Base-by-base conservation (phyloP, 2,797 vertebrate species). In the Sebastes itinus region DNA sequence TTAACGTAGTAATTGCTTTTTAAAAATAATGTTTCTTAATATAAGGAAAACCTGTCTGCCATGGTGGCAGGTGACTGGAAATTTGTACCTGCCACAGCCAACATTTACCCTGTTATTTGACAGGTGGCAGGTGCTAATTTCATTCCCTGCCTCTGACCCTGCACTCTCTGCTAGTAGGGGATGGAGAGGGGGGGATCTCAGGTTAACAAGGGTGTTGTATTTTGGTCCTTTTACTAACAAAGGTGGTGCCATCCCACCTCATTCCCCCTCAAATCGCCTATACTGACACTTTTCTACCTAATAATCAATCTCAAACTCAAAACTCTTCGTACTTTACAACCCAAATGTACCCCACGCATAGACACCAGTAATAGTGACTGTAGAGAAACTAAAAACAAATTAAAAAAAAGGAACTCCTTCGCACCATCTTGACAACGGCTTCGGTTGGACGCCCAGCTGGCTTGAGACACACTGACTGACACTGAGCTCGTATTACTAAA, bases 301-400 rank as follows among this genome's bases (percentile, higher is more conserved):
- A 68, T 30, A 5, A 4, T 64, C 9, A 28, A 23, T 64, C 10
- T 75, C 58, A 72, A 83, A 79, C 56, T 75, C 9, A 60, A 77
- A 67, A 35, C 16, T 16, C 16, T 49, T 54, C n/a, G 5, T 7
- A 28, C 16, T 74, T 75, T 23, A 63, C 16, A 71, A 52, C 30
- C 11, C 2, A 63, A 63, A 38, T 2, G n/a, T 63, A 22, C 63
- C 22, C 3, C 33, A 7, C 7, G 3, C 2, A 46, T 18, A 70
- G 38, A 52, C 20, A 60, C 22, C 35, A 20, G 22, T 18, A 18
- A 58, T 11, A 55, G 5, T 25, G 10, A 64, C 46, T 56, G 13
- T 13, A 73, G 28, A 69, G 23, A 75, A 78, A 33, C 27, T 63
- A 35, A 4, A 80, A 67, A 78, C 5, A 78, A 64, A 76, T 42